Evolutionary conservation across 2,797 vertebrate species (phyloP).

Genomic region (Karalla daura): DNA sequence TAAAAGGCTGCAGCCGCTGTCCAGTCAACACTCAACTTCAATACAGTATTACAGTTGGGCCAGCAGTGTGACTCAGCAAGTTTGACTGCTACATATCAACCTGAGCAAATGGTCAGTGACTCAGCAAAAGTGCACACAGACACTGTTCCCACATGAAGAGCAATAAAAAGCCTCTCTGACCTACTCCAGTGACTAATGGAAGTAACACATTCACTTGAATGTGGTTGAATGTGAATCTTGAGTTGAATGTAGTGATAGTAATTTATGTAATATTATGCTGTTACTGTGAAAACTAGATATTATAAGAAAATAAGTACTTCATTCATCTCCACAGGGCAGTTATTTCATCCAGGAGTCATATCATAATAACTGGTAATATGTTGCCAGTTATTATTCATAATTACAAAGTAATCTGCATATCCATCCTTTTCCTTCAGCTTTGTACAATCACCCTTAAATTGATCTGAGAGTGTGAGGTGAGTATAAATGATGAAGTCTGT

Average conservation of each 20-base stretch:
- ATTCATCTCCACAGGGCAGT: too few species aligned
- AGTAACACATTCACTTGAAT: too few species aligned
- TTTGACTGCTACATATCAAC: neutral
- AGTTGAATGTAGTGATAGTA: too few species aligned
- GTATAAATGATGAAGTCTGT: neutral
- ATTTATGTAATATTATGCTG: too few species aligned
- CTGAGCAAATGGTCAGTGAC: neutral
- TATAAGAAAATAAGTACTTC: too few species aligned
- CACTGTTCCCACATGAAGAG: neutral
- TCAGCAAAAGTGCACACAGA: slow-evolving; percentile 4
- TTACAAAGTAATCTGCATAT: neutral
- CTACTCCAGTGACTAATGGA: neutral
- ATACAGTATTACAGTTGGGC: neutral
- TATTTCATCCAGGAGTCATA: too few species aligned
- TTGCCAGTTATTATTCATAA: too few species aligned
- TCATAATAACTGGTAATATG: too few species aligned
- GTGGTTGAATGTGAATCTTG: too few species aligned
- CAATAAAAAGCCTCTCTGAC: rapidly evolving
- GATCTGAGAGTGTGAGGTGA: neutral
- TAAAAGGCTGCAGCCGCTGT: neutral
- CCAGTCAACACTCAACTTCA: neutral
- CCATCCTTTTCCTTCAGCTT: neutral
- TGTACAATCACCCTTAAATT: neutral
- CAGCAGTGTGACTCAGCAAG: slow-evolving; percentile 25
- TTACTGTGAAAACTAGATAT: neutral